Percentiles rank a stretch among this genome's conserved stretches.
phyloP scores from a whole-genome alignment of 2,113 vertebrate genomes.

The Etia nguti region DNA sequence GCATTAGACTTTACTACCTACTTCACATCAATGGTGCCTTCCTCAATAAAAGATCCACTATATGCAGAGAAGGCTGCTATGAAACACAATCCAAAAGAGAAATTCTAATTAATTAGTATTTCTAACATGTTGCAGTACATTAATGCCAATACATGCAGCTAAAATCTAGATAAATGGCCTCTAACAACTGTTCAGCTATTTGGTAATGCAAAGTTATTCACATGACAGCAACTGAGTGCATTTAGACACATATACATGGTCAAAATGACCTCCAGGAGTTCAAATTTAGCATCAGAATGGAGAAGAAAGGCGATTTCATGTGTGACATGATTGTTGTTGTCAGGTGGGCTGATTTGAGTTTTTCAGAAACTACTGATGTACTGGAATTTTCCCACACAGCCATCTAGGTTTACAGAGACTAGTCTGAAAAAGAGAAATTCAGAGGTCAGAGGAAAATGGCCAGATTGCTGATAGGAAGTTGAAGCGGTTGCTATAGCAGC shows the following conservation, averaged over 20 bases:
- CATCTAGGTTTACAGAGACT: background rate
- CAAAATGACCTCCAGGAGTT: fast-evolving
- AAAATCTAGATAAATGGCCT: background rate
- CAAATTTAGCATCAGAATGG: background rate
- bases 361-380: background rate
- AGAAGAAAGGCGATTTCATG: background rate
- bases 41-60: background rate
- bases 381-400: background rate
- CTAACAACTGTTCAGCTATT: background rate
- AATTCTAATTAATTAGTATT: fast-evolving
- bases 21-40: background rate
- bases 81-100: background rate
- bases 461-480: background rate
- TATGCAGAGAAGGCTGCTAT: background rate
- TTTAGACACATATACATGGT: background rate
- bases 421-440: background rate
- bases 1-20: background rate
- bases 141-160: background rate
- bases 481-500: background rate
- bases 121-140: background rate
- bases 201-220: background rate
- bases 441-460: background rate
- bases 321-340: background rate
- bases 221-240: background rate
- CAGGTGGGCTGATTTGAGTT: background rate